phyloP scores from a whole-genome alignment of 2,888 invertebrate genomes.

The Hipparchia semele region DNA sequence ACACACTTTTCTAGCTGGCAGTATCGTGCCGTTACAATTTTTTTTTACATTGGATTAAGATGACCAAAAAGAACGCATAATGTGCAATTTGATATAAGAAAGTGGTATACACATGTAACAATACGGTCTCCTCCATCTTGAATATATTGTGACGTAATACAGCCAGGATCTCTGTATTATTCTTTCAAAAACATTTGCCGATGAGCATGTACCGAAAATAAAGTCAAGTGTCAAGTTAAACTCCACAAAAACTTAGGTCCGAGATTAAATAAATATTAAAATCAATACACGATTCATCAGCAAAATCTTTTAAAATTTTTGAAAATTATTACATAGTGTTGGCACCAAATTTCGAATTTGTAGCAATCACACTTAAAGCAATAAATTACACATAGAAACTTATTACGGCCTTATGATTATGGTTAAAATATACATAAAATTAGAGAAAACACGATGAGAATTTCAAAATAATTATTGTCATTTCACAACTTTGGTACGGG shows the following conservation, averaged over 20 bases:
- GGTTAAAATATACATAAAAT: background rate
- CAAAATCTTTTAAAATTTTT: background rate
- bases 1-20: too few species aligned
- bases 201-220: constrained; percentile 1
- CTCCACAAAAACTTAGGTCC: too few species aligned
- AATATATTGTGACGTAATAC: background rate
- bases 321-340: constrained; percentile 34
- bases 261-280: background rate
- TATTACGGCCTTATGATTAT: constrained; percentile 1
- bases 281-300: constrained; percentile 15
- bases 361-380: constrained; percentile 38
- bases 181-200: constrained; percentile 7
- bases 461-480: constrained; percentile 64
- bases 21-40: too few species aligned
- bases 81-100: background rate
- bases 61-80: background rate
- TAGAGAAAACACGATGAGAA: constrained; percentile 6
- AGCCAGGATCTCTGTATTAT: background rate
- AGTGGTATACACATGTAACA: background rate
- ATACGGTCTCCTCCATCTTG: background rate
- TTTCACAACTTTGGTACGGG: constrained; percentile 67
- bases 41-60: too few species aligned
- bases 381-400: background rate
- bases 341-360: constrained; percentile 44
- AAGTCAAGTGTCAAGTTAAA: background rate